Evolutionary conservation across 1,140 invertebrate species (phyloP).

Genomic region (Diplogasteroides magnus): DNA sequence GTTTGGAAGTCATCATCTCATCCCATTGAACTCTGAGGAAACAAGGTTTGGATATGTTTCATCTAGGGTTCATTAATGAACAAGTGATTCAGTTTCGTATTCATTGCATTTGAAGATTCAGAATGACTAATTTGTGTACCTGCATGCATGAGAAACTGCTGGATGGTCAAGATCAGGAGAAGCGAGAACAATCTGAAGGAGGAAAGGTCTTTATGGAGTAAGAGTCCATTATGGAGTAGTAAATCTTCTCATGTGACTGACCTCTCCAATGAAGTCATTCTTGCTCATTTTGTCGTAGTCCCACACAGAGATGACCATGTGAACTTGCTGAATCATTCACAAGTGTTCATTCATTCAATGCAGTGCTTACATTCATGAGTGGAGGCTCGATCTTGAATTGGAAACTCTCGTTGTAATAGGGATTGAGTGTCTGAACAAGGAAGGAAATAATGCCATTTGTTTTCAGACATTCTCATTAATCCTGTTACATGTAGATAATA

Average conservation of each 20-base stretch:
- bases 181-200: slow-evolving; percentile 2
- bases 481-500: too few relatives aligned
- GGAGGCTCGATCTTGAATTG: slow-evolving; percentile 66
- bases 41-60: too few relatives aligned
- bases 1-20: slow-evolving; percentile 52
- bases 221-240: too few relatives aligned
- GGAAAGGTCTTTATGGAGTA: too few relatives aligned
- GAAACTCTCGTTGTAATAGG: slow-evolving; percentile 65
- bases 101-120: too few relatives aligned
- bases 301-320: slow-evolving; percentile 52
- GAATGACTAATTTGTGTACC: too few relatives aligned
- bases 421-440: slow-evolving; percentile 63
- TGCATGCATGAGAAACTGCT: slow-evolving; percentile 9
- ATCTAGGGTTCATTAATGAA: too few relatives aligned
- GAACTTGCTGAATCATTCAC: slow-evolving; percentile 42
- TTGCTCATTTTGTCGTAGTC: slow-evolving; percentile 55
- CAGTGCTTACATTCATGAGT: slow-evolving; percentile 66
- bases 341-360: not conserved
- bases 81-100: slow-evolving; percentile 13
- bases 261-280: slow-evolving; percentile 53
- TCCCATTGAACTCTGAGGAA: slow-evolving; percentile 47
- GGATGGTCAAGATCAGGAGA: slow-evolving; percentile 13
- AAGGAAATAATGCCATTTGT: too few relatives aligned
- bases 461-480: too few relatives aligned
- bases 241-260: too few relatives aligned